Percentiles rank a stretch among this genome's conserved stretches.
These are phyloP conservation scores for Drosophila navojoa DNA, from an alignment of 1,140 invertebrate genomes.

Conservation along the genomic window DNA sequence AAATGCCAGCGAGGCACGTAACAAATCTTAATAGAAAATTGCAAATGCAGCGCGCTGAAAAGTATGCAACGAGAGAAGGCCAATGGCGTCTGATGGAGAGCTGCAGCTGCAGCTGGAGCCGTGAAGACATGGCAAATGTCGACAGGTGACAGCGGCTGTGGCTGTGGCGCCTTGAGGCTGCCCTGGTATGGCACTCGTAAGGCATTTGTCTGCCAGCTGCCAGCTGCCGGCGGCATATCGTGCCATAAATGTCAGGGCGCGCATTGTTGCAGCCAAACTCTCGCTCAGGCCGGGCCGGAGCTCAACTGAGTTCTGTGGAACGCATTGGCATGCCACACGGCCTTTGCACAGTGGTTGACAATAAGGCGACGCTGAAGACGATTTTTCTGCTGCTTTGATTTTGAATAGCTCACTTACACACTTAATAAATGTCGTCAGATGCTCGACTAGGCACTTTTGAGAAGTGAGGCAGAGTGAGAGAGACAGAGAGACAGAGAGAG, in stretches of 20 bases:
- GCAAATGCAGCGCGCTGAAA: constrained; percentile 27
- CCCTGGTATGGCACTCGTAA: constrained; percentile 53
- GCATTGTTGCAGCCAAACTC: constrained; percentile 62
- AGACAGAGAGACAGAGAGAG: background rate
- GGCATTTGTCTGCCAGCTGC: constrained; percentile 69
- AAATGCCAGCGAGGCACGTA: constrained; percentile 6
- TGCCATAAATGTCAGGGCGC: constrained; percentile 71
- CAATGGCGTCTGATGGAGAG: constrained; percentile 47
- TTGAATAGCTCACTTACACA: constrained; percentile 73
- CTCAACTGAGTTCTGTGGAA: constrained; percentile 14
- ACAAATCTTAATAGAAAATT: constrained; percentile 17
- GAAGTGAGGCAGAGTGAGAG: background rate
- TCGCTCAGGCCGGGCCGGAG: constrained; percentile 7
- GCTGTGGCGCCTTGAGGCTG: constrained; percentile 35
- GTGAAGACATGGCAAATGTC: constrained; percentile 64
- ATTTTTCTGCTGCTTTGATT: constrained; percentile 76
- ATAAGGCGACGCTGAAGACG: constrained; percentile 37
- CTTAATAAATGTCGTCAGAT: constrained; percentile 65
- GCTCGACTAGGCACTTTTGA: constrained; percentile 1
- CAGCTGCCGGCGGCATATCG: constrained; percentile 42
- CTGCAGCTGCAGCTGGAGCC: no score
- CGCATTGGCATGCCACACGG: constrained; percentile 47
- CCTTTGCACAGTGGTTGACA: constrained; percentile 51
- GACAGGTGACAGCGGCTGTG: constrained; percentile 44
- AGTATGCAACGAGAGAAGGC: constrained; percentile 62